Base-by-base conservation (phyloP, 2,797 vertebrate species). In the Microctenopoma stevenorrisi region DNA sequence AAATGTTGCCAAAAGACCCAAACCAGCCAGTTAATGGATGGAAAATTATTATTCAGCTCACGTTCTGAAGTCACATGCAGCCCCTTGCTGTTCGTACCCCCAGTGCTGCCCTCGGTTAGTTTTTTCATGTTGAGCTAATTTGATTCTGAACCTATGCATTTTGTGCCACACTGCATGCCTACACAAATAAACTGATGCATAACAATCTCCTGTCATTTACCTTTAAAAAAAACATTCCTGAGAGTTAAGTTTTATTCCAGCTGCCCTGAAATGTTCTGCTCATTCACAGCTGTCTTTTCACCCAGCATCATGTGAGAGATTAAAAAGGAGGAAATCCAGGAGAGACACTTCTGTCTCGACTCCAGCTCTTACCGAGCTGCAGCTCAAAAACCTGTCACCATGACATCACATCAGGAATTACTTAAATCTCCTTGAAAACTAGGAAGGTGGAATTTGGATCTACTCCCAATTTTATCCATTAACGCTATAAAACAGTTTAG, bases 331-430 rank as follows among this genome's bases (percentile, higher is more conserved):
- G 43, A 65, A 63, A 57, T 74, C 40, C 69, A 79, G 58, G 68
- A 35, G 65, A 74, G 60, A 15, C 5, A 8, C 46, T 40, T 54
- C 58, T 8, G 61, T 67, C 51, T 64, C n/a, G 2, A 62, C 9
- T 22, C 70, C 42, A 15, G 9, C 37, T 64, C 43, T 53, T 43
- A 33, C 5, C 56, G 64, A 72, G 33, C 26, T 56, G 2, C 0
- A 68, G n/a, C 33, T 7, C 3, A 11, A 40, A n/a, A 71, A 61
- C 69, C n/a, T 57, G 6, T 51, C 40, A 7, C 22, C 22, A 22
- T 2, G 46, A 37, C 63, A 22, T 49, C 66, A 48, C 66, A 48
- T 15, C 49, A 0, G 49, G 75, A 56, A 81, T 81, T 79, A 81
- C 53, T 72, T 56, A 65, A 71, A n/a, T 59, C 52, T 52, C 35